Base-by-base conservation (phyloP, 1,140 invertebrate species). In the Zophobas morio region DNA sequence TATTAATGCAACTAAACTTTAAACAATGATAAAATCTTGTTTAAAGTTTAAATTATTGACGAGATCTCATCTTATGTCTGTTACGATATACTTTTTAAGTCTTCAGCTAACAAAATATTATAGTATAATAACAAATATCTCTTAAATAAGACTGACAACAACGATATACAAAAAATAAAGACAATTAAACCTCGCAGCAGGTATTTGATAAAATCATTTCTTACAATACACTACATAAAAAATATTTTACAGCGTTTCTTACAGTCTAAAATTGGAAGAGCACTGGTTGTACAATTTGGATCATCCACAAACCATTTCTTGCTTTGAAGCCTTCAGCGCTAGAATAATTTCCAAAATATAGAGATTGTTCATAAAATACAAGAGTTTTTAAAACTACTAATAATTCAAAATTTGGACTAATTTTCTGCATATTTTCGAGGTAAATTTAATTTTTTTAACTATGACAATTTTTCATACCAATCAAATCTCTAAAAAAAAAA, bases 301-400 rank as follows among this genome's bases (percentile, higher is more conserved):
- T 92, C 91, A 92, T 87, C 90, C 90, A 84, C 91, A 92, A 1
- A 91, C 90, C 83, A 91, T 90, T 83, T 89, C 89, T 75, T 89
- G 89, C 81, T 93, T 93, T 32, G 91, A 90, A 81, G 91, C 90
- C 85, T 92, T 92, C 78, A 91, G 87, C 78, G 91, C 91, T 92
- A 86, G 75, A 90, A 91, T 20, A 0, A 39, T 56, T 74, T 56
- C 5, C 34, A 57, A 57, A 60, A 36, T 60, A 51, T n/a, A 20
- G n/a, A 51, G 20, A 51, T 51, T 20, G 20, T 20, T 20, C 20
- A 20, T 20, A 46, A 71, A 47, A 1, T 47, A 71, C 20, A 20
- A 20, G 20, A 20, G 20, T 20, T 20, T 20, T 20, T 20, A 20
- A 20, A 20, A 20, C 20, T 20, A 20, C 20, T 20, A 20, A 20